Evolutionary conservation across 2,113 vertebrate species (phyloP).

Genomic region (Kryptolebias marmoratus): DNA sequence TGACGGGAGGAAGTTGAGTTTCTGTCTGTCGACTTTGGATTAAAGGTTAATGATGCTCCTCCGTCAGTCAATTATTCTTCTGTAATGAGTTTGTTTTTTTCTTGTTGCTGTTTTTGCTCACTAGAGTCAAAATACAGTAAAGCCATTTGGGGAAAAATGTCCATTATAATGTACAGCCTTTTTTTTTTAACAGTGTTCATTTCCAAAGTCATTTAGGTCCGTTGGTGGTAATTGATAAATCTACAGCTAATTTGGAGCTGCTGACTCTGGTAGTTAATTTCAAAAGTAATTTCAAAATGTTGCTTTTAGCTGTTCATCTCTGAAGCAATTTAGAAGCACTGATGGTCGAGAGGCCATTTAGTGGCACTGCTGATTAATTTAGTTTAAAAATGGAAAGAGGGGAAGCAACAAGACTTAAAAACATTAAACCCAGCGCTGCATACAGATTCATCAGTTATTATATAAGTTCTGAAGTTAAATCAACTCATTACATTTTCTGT

Average conservation of each 20-base stretch:
- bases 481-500: neutral
- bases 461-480: neutral
- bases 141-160: constrained; percentile 4
- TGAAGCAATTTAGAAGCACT: constrained; percentile 35
- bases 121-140: constrained; percentile 5
- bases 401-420: neutral
- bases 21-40: too few species aligned
- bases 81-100: too few species aligned
- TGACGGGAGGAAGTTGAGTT: too few species aligned
- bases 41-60: too few species aligned
- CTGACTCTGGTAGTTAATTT: constrained; percentile 47
- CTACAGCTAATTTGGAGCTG: constrained; percentile 49
- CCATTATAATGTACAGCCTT: constrained; percentile 15
- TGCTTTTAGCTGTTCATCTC: constrained; percentile 30
- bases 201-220: constrained; percentile 41
- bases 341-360: constrained; percentile 23
- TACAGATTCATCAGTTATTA: neutral
- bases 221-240: constrained; percentile 53
- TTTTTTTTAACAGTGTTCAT: constrained; percentile 13
- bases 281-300: constrained; percentile 62
- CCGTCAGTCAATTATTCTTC: too few species aligned
- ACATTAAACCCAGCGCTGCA: neutral
- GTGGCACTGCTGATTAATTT: constrained; percentile 33
- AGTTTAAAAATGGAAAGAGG: neutral
- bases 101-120: neutral